These are phyloP conservation scores for Calcarius lapponicus DNA, from an alignment of 2,797 vertebrate species.

Conservation along the genomic window DNA sequence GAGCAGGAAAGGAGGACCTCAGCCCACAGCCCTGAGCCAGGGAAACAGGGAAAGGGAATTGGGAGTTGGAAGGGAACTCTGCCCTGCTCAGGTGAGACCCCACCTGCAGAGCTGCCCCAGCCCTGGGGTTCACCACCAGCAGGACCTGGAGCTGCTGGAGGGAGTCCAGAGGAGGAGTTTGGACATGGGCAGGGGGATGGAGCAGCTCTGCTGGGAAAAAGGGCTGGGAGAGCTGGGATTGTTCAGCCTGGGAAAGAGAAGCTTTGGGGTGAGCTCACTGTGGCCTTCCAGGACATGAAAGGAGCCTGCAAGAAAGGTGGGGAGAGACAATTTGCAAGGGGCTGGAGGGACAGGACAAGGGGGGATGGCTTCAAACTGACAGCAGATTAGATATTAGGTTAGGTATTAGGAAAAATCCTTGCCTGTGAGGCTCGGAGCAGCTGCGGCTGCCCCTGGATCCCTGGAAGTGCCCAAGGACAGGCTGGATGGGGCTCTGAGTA, in stretches of 20 bases:
- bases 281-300: background rate
- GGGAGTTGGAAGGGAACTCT: background rate
- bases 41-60: background rate
- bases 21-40: background rate
- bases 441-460: background rate
- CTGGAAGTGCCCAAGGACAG: background rate
- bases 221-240: background rate
- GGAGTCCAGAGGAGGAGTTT: background rate
- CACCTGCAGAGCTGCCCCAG: background rate
- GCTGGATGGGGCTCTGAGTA: rapidly evolving
- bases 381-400: background rate
- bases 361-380: rapidly evolving
- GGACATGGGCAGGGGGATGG: background rate
- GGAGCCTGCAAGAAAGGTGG: background rate
- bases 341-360: background rate
- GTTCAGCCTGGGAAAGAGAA: background rate
- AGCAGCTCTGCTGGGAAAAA: background rate
- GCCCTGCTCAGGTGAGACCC: background rate
- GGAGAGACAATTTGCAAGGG: background rate
- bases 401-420: background rate
- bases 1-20: rapidly evolving
- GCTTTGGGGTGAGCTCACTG: rapidly evolving
- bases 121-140: too few relatives aligned
- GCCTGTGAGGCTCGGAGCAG: rapidly evolving
- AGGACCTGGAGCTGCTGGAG: background rate